Conservation (phyloP, 2,113 vertebrate species). For the Formicarius rufipectus region DNA sequence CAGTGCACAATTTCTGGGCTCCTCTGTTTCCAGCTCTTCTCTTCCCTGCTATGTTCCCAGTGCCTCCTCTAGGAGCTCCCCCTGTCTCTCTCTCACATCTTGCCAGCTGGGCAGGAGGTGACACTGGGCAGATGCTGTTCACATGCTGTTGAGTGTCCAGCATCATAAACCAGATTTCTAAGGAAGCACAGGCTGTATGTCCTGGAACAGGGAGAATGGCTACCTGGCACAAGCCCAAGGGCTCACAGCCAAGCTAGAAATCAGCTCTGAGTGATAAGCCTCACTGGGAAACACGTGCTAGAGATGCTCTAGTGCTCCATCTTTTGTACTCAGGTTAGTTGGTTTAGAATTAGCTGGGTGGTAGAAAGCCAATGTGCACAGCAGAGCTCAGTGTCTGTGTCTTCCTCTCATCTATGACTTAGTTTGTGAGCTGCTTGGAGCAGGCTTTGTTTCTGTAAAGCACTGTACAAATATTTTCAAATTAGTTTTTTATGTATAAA, state of each 20-base stretch:
- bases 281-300: accelerated
- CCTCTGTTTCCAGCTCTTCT: neutral
- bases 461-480: neutral
- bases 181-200: neutral
- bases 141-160: neutral
- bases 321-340: neutral
- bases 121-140: neutral
- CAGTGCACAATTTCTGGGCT: neutral
- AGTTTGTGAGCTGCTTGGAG: neutral
- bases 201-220: neutral
- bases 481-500: neutral
- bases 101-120: neutral
- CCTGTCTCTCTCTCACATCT: neutral
- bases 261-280: neutral
- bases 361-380: neutral
- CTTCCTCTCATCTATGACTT: neutral
- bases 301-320: accelerated
- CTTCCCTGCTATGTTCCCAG: neutral
- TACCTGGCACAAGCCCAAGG: neutral
- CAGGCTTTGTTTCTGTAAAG: neutral
- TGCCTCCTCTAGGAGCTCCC: neutral
- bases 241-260: neutral
- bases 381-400: neutral
- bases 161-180: neutral
- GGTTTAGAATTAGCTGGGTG: neutral